Conservation (phyloP, 2,113 vertebrate genomes). For the Entomyzon cyanotis region DNA sequence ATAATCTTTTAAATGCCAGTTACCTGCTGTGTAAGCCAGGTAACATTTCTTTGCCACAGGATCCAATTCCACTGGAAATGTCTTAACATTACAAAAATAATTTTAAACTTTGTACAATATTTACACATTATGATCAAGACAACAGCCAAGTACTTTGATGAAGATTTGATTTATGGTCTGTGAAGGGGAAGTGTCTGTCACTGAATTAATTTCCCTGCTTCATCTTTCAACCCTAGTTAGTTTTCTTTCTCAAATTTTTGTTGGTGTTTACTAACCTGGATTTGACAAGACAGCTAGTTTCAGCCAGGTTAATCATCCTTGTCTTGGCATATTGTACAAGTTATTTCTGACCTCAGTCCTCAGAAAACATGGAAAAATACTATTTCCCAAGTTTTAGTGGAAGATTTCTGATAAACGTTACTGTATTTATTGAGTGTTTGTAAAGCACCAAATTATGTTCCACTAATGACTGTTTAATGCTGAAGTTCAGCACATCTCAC, state of each 20-base stretch:
- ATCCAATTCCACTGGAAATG: not conserved
- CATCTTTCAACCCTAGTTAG: not conserved
- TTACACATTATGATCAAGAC: not conserved
- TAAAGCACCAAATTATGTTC: not conserved
- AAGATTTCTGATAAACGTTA: not conserved
- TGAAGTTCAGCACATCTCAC: slow-evolving; percentile 24
- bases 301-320: not conserved
- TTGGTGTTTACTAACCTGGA: not conserved
- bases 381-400: not conserved
- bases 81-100: not conserved
- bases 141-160: not conserved
- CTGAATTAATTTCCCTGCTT: not conserved
- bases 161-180: not conserved
- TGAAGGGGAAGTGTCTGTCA: not conserved
- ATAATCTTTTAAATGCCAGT: not conserved
- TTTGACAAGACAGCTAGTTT: not conserved
- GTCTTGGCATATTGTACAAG: not conserved
- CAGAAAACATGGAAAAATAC: not conserved
- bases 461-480: not conserved
- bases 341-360: not conserved
- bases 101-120: not conserved
- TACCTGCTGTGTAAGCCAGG: not conserved
- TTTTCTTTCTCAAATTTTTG: not conserved
- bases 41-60: not conserved
- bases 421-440: not conserved